A percentile compares a stretch with the other conserved stretches of the same genome.
Evolutionary conservation across 2,888 invertebrate species (phyloP).

Genomic region (Neuroscelio doddi): DNA sequence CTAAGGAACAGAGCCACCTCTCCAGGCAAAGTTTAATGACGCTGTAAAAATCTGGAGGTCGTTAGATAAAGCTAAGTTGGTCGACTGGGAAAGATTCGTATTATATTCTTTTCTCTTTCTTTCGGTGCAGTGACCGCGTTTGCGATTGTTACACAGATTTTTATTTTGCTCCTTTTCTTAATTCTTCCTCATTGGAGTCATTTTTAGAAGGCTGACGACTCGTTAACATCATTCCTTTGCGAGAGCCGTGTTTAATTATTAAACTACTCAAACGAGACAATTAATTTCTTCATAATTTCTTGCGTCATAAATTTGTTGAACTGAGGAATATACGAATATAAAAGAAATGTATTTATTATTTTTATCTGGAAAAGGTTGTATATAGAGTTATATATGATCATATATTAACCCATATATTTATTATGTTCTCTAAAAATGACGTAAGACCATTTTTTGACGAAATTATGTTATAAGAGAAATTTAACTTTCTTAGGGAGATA

Average conservation of each 20-base stretch:
- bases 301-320: too few relatives aligned
- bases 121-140: conserved; percentile 55
- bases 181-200: conserved; percentile 40
- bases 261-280: conserved; percentile 38
- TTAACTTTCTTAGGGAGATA: too few relatives aligned
- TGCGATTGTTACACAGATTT: conserved; percentile 51
- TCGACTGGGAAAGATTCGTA: conserved; percentile 43
- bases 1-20: conserved; percentile 51
- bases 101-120: conserved; percentile 46
- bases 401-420: too few relatives aligned
- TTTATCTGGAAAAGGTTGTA: too few relatives aligned
- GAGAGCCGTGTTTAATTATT: conserved; percentile 32
- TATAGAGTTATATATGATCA: too few relatives aligned
- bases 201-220: conserved; percentile 42
- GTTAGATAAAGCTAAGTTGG: conserved; percentile 59
- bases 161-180: conserved; percentile 32
- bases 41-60: conserved; percentile 65
- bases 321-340: too few relatives aligned
- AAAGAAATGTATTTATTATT: too few relatives aligned
- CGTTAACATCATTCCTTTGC: conserved; percentile 40
- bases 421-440: too few relatives aligned
- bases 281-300: conserved; percentile 34
- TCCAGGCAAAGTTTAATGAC: conserved; percentile 62
- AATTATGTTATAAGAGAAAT: too few relatives aligned
- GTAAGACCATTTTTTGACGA: too few relatives aligned